phyloP scores from a whole-genome alignment of 2,113 vertebrate genomes.

The Sapajus apella region DNA sequence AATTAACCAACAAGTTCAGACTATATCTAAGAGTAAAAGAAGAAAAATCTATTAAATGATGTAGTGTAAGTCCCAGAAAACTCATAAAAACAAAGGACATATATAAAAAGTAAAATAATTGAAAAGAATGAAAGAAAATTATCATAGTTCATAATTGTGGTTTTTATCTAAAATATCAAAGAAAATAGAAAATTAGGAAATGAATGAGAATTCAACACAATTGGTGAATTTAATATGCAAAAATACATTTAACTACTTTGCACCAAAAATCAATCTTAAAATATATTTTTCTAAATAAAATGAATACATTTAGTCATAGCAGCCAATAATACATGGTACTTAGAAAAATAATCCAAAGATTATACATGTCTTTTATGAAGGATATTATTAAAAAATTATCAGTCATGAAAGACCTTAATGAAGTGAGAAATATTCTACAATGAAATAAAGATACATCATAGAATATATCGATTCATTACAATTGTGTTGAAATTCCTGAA shows the following conservation, averaged over 20 bases:
- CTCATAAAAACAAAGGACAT: background rate
- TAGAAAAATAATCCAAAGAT: background rate
- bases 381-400: background rate
- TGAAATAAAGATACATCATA: background rate
- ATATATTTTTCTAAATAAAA: background rate
- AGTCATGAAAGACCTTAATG: background rate
- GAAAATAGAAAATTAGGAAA: background rate
- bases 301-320: background rate
- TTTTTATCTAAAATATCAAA: background rate
- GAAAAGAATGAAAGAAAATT: background rate
- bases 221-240: background rate
- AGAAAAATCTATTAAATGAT: background rate
- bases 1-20: background rate
- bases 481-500: background rate
- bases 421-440: background rate
- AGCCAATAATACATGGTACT: background rate
- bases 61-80: background rate
- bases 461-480: background rate
- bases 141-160: background rate
- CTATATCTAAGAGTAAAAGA: background rate
- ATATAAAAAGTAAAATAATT: background rate
- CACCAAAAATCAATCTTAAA: background rate
- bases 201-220: background rate
- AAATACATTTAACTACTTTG: background rate
- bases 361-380: background rate